Base-by-base conservation (phyloP, 1,140 invertebrate genomes). In the Papilio helenus region DNA sequence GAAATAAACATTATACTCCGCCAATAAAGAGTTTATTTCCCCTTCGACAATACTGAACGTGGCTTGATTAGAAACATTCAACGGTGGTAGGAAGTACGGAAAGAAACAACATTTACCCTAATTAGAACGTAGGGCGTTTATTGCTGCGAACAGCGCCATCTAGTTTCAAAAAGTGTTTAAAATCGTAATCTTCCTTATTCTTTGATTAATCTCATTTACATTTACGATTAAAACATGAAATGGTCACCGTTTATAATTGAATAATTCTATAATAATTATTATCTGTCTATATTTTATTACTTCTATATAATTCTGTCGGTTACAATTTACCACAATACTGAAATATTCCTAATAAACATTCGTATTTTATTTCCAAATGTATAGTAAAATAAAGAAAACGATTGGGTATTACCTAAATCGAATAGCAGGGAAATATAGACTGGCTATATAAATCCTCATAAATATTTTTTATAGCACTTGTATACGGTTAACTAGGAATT, bases 61-160 rank as follows among this genome's bases (percentile, higher is more conserved):
- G 26, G 61, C 61, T 68, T 68, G 26, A 68, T 68, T 68, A 68
- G 61, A 68, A 68, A 68, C 61, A 68, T 68, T 68, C 61, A 68
- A 68, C 14, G 61, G 26, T 68, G 16, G 26, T 29, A 29, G 14
- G 14, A 29, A 68, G 26, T 68, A 68, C 14, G 61, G 61, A 68
- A 68, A 68, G 29, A 34, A 68, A 68, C 58, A 61, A 26, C 23
- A 34, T 68, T 68, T 68, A 29, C 61, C 61, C 61, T 68, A 68
- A 68, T 68, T 68, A 68, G 23, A 39, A 34, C 23, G 61, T 68
- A 16, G 23, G 23, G 26, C 4, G 26, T 68, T 68, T 68, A 29
- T 16, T 34, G 2, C 58, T 23, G 26, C 14, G 23, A 29, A 29
- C 26, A 68, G 26, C 61, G 26, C 58, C 61, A 29, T 29, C 26